Conservation (phyloP, 2,113 vertebrate genomes). For the Urocynchramus pylzowi region DNA sequence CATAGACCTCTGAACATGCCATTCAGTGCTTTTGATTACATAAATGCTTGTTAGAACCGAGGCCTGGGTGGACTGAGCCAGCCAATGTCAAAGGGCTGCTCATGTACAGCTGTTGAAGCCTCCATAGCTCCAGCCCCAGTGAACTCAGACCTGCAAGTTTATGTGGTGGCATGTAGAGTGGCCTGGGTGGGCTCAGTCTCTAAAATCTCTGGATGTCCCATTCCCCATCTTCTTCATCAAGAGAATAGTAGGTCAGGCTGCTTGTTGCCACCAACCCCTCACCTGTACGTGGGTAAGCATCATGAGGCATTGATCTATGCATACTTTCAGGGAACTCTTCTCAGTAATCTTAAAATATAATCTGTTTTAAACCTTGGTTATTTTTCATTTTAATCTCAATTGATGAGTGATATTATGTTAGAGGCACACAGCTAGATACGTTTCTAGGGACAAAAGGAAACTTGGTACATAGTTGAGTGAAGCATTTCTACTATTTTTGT, state of each 20-base stretch:
- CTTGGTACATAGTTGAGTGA: background rate
- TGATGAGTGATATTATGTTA: background rate
- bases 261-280: background rate
- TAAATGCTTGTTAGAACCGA: background rate
- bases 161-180: rapidly evolving
- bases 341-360: background rate
- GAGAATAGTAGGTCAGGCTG: background rate
- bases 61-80: background rate
- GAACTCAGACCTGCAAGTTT: background rate
- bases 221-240: background rate
- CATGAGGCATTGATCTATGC: rapidly evolving
- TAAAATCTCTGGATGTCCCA: rapidly evolving
- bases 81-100: background rate
- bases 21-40: background rate
- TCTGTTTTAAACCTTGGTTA: background rate
- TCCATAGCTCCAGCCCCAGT: background rate
- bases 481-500: background rate
- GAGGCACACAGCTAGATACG: background rate
- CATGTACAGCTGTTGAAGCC: background rate
- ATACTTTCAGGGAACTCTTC: background rate
- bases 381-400: background rate
- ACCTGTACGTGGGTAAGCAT: too few relatives aligned
- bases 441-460: background rate
- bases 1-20: background rate
- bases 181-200: background rate